These are phyloP conservation scores for Tenthredo notha DNA, from an alignment of 2,888 invertebrate species.

Conservation along the genomic window DNA sequence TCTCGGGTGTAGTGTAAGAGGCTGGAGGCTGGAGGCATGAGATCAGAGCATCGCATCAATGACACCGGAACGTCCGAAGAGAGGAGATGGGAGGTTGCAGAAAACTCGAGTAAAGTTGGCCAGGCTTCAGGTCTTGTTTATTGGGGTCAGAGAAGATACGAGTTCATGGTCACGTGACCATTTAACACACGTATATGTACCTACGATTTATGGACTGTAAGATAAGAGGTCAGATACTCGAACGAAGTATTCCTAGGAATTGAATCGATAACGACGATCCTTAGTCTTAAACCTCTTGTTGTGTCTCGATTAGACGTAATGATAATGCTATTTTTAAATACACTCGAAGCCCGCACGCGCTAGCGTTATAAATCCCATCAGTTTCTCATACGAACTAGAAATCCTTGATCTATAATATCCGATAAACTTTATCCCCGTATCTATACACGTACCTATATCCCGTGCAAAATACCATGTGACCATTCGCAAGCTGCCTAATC, in stretches of 20 bases:
- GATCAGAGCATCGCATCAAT: no score
- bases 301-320: neutral
- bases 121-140: constrained; percentile 21
- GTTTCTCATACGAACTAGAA: neutral
- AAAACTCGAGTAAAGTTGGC: neutral
- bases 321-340: neutral
- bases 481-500: neutral
- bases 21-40: no score
- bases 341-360: neutral
- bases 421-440: neutral
- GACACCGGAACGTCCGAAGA: neutral
- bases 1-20: neutral
- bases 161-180: constrained; percentile 19
- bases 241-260: neutral
- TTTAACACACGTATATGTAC: neutral
- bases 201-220: neutral
- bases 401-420: neutral
- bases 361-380: neutral
- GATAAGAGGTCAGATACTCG: constrained; percentile 4
- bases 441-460: neutral
- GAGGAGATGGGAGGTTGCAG: neutral
- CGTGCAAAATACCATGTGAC: neutral
- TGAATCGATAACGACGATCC: neutral
- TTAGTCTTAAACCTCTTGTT: neutral
- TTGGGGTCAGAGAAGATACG: constrained; percentile 19